A percentile compares a stretch with the other conserved stretches of the same genome.
phyloP scores from a whole-genome alignment of 2,113 vertebrate genomes.

The Larimichthys polyactis region DNA sequence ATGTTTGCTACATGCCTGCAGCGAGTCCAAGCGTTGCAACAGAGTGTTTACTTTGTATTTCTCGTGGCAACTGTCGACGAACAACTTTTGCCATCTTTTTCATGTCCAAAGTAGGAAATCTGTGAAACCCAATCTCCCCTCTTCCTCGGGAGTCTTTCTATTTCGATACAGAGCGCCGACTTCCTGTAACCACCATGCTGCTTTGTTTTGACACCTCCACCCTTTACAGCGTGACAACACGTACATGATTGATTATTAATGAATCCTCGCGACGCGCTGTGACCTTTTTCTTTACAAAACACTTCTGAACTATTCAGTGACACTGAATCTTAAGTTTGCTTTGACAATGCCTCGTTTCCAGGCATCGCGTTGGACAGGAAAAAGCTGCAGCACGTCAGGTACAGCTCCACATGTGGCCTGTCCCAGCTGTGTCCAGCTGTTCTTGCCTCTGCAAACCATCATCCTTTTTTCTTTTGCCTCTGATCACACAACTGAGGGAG shows the following conservation, averaged over 20 bases:
- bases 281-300: slow-evolving; percentile 12
- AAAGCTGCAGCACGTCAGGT: not conserved
- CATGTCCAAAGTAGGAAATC: slow-evolving; percentile 55
- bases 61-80: slow-evolving; percentile 24
- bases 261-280: not conserved
- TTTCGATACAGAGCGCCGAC: not conserved
- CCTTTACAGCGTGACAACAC: not conserved
- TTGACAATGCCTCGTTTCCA: not conserved
- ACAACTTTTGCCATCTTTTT: slow-evolving; percentile 26
- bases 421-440: not conserved
- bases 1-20: slow-evolving; percentile 40
- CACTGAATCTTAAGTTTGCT: slow-evolving; percentile 5
- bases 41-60: slow-evolving; percentile 51
- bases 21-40: slow-evolving; percentile 32
- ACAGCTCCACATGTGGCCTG: not conserved
- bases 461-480: not conserved
- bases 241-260: not conserved
- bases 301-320: slow-evolving; percentile 12
- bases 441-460: not conserved
- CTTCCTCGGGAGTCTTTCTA: not conserved
- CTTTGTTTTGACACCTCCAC: not conserved
- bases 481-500: not conserved
- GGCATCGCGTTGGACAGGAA: not conserved
- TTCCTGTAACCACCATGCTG: not conserved
- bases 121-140: slow-evolving; percentile 4